A percentile compares a stretch with the other conserved stretches of the same genome.
These are phyloP conservation scores for Drosophila subpulchrella DNA, from an alignment of 1,140 invertebrate species.

Conservation along the genomic window DNA sequence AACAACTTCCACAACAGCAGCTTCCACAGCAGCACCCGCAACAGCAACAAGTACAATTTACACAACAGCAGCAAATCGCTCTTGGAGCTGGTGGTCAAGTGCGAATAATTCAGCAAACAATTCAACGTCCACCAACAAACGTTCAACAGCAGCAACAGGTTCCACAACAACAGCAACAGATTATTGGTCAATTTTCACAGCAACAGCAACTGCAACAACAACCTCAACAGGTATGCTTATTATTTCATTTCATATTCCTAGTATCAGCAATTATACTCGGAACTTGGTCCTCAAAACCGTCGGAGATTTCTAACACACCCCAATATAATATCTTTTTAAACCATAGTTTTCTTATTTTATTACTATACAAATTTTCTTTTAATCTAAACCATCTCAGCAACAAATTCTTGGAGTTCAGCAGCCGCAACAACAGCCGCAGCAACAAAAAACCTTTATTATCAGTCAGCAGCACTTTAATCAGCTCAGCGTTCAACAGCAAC, in stretches of 20 bases:
- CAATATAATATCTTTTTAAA: too few relatives aligned
- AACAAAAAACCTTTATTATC: slow-evolving; percentile 80
- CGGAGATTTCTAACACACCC: too few relatives aligned
- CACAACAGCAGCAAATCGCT: slow-evolving; percentile 66
- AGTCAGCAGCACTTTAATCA: slow-evolving; percentile 86
- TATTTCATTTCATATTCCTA: too few relatives aligned
- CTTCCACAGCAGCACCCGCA: slow-evolving; percentile 31
- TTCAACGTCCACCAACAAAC: slow-evolving; percentile 52
- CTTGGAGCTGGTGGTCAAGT: slow-evolving; percentile 71
- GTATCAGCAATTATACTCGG: too few relatives aligned
- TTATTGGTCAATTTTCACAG: slow-evolving; percentile 60
- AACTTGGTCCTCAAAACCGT: too few relatives aligned
- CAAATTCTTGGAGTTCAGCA: slow-evolving; percentile 46
- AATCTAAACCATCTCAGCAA: slow-evolving; percentile 13
- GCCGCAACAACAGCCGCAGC: slow-evolving; percentile 53
- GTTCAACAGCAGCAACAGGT: slow-evolving; percentile 42
- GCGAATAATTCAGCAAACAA: slow-evolving; percentile 80
- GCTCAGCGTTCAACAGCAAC: slow-evolving; percentile 86
- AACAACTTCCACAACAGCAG: slow-evolving; percentile 25
- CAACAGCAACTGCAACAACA: slow-evolving; percentile 57
- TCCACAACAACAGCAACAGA: slow-evolving; percentile 56
- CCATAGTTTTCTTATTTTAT: neutral
- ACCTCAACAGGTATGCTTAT: slow-evolving; percentile 26
- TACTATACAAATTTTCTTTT: neutral
- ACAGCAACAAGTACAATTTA: slow-evolving; percentile 71